Conservation (phyloP, 2,113 vertebrate genomes). For the Zapornia atra region DNA sequence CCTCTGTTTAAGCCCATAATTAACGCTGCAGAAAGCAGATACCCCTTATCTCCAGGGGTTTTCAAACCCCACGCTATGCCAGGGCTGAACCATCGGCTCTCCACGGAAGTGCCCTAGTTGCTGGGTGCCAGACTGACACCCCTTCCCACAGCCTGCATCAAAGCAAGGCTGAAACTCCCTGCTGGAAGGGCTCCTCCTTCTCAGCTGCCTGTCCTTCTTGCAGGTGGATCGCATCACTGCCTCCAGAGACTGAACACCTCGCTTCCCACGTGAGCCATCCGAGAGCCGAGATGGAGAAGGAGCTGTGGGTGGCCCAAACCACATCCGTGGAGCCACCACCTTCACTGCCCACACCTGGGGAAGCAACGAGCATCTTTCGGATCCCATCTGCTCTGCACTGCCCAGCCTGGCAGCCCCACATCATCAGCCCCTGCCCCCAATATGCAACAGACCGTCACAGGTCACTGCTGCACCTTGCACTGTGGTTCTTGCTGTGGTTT, state of each 20-base stretch:
- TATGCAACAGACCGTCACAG: neutral
- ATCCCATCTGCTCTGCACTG: neutral
- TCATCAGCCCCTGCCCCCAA: too few relatives aligned
- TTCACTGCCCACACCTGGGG: neutral
- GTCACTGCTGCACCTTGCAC: neutral
- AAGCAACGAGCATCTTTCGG: rapidly evolving
- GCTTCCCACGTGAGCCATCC: rapidly evolving
- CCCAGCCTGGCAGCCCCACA: neutral
- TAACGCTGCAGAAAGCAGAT: neutral
- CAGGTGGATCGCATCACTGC: constrained; percentile 47
- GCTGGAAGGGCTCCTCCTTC: neutral
- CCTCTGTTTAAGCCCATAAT: neutral
- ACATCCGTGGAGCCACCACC: neutral
- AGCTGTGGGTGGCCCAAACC: neutral
- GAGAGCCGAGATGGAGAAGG: neutral
- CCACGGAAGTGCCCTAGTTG: rapidly evolving
- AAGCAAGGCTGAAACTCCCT: rapidly evolving
- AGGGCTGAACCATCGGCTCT: neutral
- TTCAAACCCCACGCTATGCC: neutral
- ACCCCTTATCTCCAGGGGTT: neutral
- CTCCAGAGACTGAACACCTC: constrained; percentile 5
- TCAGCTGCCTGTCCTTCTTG: constrained; percentile 1
- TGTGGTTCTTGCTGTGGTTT: neutral
- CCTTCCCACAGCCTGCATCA: rapidly evolving
- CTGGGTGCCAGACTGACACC: neutral